These are phyloP conservation scores for Frieseomelitta varia DNA, from an alignment of 1,140 invertebrate species.

Conservation along the genomic window DNA sequence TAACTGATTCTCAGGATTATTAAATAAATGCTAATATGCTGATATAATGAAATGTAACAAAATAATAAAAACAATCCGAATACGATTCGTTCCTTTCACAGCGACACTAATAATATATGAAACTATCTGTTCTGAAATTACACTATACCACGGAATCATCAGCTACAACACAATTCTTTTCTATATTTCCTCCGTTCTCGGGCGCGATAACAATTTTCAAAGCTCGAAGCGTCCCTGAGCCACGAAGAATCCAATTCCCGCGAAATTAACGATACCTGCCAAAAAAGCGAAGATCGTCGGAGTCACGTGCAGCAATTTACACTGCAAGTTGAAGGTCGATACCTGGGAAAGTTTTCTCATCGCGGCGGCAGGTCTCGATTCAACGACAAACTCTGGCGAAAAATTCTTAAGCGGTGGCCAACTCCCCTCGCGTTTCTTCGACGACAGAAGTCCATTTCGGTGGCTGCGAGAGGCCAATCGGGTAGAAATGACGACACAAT, in stretches of 20 bases:
- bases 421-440: not conserved
- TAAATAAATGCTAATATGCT: too few species aligned
- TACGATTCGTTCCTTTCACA: too few species aligned
- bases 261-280: not conserved
- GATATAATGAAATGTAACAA: too few species aligned
- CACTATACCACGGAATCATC: too few species aligned
- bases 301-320: not conserved
- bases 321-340: not conserved
- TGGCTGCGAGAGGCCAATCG: not conserved
- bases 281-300: not conserved
- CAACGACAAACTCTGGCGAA: not conserved
- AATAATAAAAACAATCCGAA: too few species aligned
- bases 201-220: not conserved
- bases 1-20: too few species aligned
- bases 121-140: too few species aligned
- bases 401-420: not conserved
- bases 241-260: not conserved
- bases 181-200: not conserved
- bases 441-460: constrained; percentile 1
- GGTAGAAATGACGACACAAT: not conserved
- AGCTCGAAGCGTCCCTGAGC: not conserved
- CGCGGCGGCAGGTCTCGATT: not conserved
- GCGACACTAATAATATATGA: too few species aligned
- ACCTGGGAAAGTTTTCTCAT: not conserved
- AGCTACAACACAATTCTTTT: too few species aligned